Evolutionary conservation across 2,888 invertebrate species (phyloP).

Genomic region (Leucoma salicis): DNA sequence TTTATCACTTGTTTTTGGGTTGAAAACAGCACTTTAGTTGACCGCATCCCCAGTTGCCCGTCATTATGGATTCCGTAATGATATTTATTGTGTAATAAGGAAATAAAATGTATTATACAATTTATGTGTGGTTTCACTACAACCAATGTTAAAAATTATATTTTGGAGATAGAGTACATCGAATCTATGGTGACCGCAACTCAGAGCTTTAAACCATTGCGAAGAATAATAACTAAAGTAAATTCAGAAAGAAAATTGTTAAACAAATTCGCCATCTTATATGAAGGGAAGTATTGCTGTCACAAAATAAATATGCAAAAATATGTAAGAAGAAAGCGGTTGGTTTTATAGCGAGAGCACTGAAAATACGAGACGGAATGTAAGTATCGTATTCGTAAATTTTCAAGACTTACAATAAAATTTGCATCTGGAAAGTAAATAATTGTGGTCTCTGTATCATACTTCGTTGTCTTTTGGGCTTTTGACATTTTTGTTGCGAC

Average conservation of each 20-base stretch:
- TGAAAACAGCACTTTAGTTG: constrained; percentile 25
- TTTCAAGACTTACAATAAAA: constrained; percentile 42
- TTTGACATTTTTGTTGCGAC: constrained; percentile 10
- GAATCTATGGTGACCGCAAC: too few relatives aligned
- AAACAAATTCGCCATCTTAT: constrained; percentile 78
- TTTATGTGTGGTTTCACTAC: too few relatives aligned
- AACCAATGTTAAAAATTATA: too few relatives aligned
- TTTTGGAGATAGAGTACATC: too few relatives aligned
- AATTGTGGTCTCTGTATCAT: constrained; percentile 46
- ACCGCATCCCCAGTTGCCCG: constrained; percentile 25
- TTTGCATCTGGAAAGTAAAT: constrained; percentile 65
- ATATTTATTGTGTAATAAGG: constrained; percentile 14
- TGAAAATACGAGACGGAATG: constrained; percentile 50
- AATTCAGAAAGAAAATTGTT: constrained; percentile 82
- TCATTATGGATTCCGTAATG: constrained; percentile 21
- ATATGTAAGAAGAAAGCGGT: constrained; percentile 66
- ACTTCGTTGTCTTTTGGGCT: constrained; percentile 25
- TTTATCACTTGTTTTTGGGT: constrained; percentile 21
- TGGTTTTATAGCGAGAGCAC: constrained; percentile 56
- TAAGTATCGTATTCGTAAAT: constrained; percentile 54
- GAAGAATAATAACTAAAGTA: constrained; percentile 72
- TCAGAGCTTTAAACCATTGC: constrained; percentile 70
- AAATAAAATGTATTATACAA: too few relatives aligned
- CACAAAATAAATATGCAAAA: constrained; percentile 73
- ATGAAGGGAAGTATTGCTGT: constrained; percentile 70